phyloP scores from a whole-genome alignment of 2,113 vertebrate genomes.

The Clarias batrachus region DNA sequence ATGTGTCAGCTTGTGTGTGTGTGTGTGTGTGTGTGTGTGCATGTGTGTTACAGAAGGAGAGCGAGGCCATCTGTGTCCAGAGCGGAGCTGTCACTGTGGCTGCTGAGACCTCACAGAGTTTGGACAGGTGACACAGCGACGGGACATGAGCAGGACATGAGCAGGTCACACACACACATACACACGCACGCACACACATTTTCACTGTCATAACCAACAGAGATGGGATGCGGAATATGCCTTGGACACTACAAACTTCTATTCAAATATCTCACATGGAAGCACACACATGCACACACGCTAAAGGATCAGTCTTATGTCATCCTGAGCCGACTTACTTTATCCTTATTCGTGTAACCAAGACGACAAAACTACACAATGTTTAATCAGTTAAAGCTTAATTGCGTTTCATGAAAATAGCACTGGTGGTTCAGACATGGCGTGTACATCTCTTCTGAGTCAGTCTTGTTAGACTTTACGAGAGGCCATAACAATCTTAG shows the following conservation, averaged over 20 bases:
- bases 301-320: not conserved
- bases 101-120: slow-evolving; percentile 64
- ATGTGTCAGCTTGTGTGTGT: slow-evolving; percentile 36
- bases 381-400: not conserved
- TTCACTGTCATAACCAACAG: slow-evolving; percentile 46
- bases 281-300: slow-evolving; percentile 27
- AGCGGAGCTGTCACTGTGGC: slow-evolving; percentile 90
- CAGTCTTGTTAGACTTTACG: not conserved
- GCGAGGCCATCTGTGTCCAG: slow-evolving; percentile 83
- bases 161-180: slow-evolving; percentile 50
- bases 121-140: slow-evolving; percentile 91
- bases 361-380: not conserved
- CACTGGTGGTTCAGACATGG: not conserved
- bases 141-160: slow-evolving; percentile 68
- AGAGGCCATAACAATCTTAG: not conserved
- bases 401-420: not conserved
- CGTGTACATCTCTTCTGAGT: not conserved
- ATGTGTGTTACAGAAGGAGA: slow-evolving; percentile 72
- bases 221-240: slow-evolving; percentile 49
- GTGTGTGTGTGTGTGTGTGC: slow-evolving; percentile 42
- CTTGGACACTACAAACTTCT: slow-evolving; percentile 35
- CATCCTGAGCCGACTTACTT: not conserved
- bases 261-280: slow-evolving; percentile 39
- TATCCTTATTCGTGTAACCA: not conserved
- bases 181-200: slow-evolving; percentile 44